phyloP scores from a whole-genome alignment of 2,797 vertebrate species.

The Linurgus olivaceus region DNA sequence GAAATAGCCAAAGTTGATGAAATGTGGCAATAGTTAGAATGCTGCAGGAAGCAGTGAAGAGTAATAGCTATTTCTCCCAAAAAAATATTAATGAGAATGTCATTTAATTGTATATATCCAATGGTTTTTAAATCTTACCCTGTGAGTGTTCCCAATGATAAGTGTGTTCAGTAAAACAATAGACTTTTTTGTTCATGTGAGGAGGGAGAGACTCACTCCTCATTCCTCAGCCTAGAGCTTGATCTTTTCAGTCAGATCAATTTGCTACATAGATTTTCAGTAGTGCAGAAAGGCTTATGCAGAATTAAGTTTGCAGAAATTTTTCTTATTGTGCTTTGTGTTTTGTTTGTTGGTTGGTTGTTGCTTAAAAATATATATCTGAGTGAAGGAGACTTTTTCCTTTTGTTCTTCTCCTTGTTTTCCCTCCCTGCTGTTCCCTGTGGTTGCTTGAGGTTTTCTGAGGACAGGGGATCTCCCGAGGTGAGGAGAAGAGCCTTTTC shows the following conservation, averaged over 20 bases:
- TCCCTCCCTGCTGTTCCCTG: background rate
- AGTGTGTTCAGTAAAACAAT: background rate
- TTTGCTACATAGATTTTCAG: constrained; percentile 38
- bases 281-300: background rate
- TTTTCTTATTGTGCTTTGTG: background rate
- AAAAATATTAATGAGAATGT: background rate
- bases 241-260: background rate
- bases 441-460: background rate
- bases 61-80: background rate
- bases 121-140: background rate
- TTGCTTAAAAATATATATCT: background rate
- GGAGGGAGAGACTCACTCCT: rapidly evolving
- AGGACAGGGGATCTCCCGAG: background rate
- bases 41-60: background rate
- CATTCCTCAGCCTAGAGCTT: background rate
- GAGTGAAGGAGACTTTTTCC: background rate
- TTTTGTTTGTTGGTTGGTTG: rapidly evolving
- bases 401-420: background rate
- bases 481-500: background rate
- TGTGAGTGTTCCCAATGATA: background rate
- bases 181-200: background rate
- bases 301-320: background rate
- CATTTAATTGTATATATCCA: background rate
- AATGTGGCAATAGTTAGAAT: background rate
- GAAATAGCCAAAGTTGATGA: background rate